A percentile compares a stretch with the other conserved stretches of the same genome.
These are phyloP conservation scores for Gnathonemus echidnorhynchus DNA, from an alignment of 2,113 vertebrate genomes.

Conservation along the genomic window DNA sequence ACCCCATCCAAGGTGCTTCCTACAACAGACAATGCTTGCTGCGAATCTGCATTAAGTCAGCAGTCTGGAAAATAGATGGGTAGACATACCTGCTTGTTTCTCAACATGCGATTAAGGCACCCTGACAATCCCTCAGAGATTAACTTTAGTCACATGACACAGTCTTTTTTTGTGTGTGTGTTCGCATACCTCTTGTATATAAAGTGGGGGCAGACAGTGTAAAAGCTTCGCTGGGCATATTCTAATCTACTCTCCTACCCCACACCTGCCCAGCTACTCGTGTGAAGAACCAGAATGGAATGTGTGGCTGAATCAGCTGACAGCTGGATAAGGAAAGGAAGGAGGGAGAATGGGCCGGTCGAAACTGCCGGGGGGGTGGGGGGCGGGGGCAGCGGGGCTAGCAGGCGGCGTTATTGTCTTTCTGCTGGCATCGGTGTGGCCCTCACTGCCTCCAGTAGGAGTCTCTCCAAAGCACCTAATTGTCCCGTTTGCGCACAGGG, in stretches of 20 bases:
- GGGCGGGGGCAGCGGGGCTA: too few species aligned
- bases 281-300: background rate
- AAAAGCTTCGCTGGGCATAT: background rate
- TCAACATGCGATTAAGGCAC: background rate
- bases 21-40: background rate
- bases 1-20: background rate
- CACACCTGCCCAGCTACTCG: background rate
- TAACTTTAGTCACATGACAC: background rate
- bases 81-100: background rate
- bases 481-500: background rate
- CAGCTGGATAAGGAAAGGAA: conserved; percentile 14
- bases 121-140: background rate
- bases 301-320: background rate
- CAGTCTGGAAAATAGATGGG: background rate
- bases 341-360: background rate
- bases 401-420: background rate
- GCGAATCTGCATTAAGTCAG: background rate
- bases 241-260: background rate
- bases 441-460: background rate
- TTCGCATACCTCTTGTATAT: background rate
- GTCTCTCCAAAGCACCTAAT: background rate
- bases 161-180: background rate
- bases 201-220: background rate
- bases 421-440: too few species aligned
- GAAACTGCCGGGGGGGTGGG: background rate